A percentile compares a stretch with the other conserved stretches of the same genome.
Conservation (phyloP, 2,113 vertebrate species). For the Brienomyrus brachyistius region DNA sequence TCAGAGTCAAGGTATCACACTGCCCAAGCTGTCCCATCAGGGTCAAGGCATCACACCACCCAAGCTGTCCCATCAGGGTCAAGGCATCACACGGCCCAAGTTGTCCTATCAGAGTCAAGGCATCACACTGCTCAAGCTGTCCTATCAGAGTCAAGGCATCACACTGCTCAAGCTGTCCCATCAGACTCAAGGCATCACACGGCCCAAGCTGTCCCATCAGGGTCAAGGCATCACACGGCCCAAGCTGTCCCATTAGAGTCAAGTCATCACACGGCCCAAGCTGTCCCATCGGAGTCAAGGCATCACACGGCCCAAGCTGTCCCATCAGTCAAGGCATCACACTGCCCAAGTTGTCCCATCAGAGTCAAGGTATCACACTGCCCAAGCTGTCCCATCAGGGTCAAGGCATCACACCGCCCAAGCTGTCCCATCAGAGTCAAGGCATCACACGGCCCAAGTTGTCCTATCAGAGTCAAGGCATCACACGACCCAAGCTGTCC, state of each 20-base stretch:
- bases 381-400: neutral
- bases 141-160: neutral
- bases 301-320: too few species aligned
- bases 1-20: neutral
- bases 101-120: too few species aligned
- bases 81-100: too few species aligned
- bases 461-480: too few species aligned
- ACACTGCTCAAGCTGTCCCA: neutral
- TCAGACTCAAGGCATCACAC: neutral
- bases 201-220: too few species aligned
- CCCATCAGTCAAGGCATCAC: too few species aligned
- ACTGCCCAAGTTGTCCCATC: neutral
- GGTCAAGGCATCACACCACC: neutral
- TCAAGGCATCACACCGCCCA: neutral
- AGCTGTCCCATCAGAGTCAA: too few species aligned
- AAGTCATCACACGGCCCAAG: neutral
- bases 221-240: neutral
- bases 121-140: too few species aligned
- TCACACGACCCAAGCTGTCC: too few species aligned
- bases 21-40: neutral
- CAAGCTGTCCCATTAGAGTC: neutral
- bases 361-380: neutral
- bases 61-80: neutral
- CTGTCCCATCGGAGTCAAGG: neutral
- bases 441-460: too few species aligned